A percentile compares a stretch with the other conserved stretches of the same genome.
Evolutionary conservation across 2,113 vertebrate species (phyloP).

Genomic region (Myiozetetes cayanensis): DNA sequence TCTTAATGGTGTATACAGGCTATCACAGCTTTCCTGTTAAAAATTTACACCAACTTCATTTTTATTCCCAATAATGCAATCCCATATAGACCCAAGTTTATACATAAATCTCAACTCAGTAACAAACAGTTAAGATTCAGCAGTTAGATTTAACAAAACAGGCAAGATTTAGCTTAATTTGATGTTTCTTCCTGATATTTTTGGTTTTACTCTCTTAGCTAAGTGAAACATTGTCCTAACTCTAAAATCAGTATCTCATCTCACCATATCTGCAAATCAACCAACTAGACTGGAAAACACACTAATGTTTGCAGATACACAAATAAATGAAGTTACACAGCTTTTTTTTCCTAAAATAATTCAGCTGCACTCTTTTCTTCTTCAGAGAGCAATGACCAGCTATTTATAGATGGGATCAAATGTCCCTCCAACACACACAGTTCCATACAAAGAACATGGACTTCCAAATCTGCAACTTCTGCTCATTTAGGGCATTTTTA

Average conservation of each 20-base stretch:
- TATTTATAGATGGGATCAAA: constrained; percentile 43
- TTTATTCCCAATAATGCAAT: background rate
- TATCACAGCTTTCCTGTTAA: background rate
- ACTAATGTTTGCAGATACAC: background rate
- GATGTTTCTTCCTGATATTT: background rate
- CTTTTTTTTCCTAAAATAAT: background rate
- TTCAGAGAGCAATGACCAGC: background rate
- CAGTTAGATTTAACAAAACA: background rate
- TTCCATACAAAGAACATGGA: background rate
- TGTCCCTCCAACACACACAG: background rate
- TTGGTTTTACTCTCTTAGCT: background rate
- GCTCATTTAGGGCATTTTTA: background rate
- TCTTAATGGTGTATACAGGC: background rate
- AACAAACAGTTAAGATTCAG: background rate
- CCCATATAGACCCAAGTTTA: background rate
- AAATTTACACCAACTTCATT: background rate
- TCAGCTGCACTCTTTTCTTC: background rate
- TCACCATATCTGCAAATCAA: background rate
- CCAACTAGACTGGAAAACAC: background rate
- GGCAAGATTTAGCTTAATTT: background rate
- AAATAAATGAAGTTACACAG: background rate
- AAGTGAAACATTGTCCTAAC: background rate
- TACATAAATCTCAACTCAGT: background rate
- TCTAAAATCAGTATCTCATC: background rate
- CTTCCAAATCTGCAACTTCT: background rate